A percentile compares a stretch with the other conserved stretches of the same genome.
These are phyloP conservation scores for Tyrannus savana DNA, from an alignment of 2,113 vertebrate species.

Conservation along the genomic window DNA sequence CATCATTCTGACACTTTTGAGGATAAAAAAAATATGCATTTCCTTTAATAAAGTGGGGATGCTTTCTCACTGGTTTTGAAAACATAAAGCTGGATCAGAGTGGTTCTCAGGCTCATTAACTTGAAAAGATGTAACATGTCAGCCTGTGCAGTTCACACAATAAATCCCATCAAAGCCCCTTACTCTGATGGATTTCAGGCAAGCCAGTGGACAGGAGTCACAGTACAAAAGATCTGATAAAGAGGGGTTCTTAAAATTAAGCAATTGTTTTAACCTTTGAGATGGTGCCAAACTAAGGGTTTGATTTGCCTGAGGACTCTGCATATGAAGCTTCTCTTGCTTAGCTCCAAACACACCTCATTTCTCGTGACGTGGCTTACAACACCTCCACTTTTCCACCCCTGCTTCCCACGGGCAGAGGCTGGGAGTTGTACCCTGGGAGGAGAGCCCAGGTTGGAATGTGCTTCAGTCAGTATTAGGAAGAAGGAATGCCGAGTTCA, in stretches of 20 bases:
- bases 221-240: not conserved
- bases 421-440: not conserved
- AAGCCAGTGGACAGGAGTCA: not conserved
- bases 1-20: not conserved
- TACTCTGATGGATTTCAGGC: not conserved
- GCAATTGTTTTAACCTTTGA: not conserved
- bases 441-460: not conserved
- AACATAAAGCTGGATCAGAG: not conserved
- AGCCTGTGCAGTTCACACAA: not conserved
- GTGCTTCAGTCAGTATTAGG: not conserved
- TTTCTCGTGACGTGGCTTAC: not conserved
- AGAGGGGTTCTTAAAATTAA: not conserved
- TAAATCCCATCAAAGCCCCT: constrained; percentile 26
- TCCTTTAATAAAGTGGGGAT: not conserved
- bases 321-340: not conserved
- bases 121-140: not conserved
- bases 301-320: not conserved
- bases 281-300: not conserved
- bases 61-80: not conserved
- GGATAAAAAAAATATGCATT: not conserved
- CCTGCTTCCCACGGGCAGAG: not conserved
- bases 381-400: not conserved
- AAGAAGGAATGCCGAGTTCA: not conserved
- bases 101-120: not conserved
- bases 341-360: not conserved